phyloP scores from a whole-genome alignment of 2,797 vertebrate species.

The Paramormyrops hopkinsi region DNA sequence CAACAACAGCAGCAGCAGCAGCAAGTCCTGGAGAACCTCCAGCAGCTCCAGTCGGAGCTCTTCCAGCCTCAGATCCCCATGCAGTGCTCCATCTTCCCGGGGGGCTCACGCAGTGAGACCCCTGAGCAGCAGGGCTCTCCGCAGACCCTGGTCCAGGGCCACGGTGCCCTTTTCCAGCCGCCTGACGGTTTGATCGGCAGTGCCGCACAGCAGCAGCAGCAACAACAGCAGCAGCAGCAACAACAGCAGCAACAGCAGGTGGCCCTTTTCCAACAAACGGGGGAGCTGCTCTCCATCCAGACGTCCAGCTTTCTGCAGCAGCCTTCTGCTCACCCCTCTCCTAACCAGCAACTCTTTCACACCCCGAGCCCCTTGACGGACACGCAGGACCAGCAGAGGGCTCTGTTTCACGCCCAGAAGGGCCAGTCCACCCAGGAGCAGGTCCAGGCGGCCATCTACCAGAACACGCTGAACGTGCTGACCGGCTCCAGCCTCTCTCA shows the following conservation, averaged over 20 bases:
- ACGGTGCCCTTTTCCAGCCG: slow-evolving; percentile 74
- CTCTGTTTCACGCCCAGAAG: slow-evolving; percentile 79
- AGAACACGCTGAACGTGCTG: slow-evolving; percentile 76
- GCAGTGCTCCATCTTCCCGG: slow-evolving; percentile 80
- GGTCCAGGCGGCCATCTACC: slow-evolving; percentile 82
- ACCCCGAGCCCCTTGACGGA: slow-evolving; percentile 75
- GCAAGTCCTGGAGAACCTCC: slow-evolving; percentile 62
- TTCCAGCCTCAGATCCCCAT: slow-evolving; percentile 84
- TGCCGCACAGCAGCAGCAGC: slow-evolving; percentile 65
- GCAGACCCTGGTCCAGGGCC: slow-evolving; percentile 68
- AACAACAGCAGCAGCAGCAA: slow-evolving; percentile 56
- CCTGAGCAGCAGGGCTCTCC: slow-evolving; percentile 70
- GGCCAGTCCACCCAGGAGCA: slow-evolving; percentile 77
- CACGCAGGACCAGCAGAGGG: slow-evolving; percentile 72
- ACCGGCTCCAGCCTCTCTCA: slow-evolving; percentile 71
- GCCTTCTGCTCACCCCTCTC: slow-evolving; percentile 69
- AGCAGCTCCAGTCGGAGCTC: slow-evolving; percentile 70
- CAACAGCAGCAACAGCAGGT: slow-evolving; percentile 44
- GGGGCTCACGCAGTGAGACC: slow-evolving; percentile 63
- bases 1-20: slow-evolving; percentile 63
- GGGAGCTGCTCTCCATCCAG: slow-evolving; percentile 83
- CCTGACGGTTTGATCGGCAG: slow-evolving; percentile 60
- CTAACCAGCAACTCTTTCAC: slow-evolving; percentile 82
- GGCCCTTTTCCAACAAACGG: slow-evolving; percentile 76
- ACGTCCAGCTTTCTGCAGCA: slow-evolving; percentile 81